Percentiles rank a stretch among this genome's conserved stretches.
Evolutionary conservation across 2,888 invertebrate genomes (phyloP).

Genomic region (Plebejus melissa): DNA sequence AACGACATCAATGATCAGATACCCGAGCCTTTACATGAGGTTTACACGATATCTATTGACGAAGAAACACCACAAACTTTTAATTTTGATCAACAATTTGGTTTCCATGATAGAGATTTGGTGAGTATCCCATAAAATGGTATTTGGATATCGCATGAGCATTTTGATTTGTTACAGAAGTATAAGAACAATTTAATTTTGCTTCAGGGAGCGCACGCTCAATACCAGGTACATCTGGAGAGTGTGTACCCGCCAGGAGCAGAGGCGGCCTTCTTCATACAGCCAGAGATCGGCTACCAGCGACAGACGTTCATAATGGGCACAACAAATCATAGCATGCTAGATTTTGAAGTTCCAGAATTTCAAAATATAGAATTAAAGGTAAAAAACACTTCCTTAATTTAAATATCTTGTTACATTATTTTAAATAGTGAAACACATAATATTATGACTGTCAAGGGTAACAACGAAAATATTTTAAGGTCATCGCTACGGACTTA

Average conservation of each 20-base stretch:
- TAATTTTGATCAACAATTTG: slow-evolving; percentile 65
- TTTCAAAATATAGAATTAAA: slow-evolving; percentile 66
- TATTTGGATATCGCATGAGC: too few species aligned
- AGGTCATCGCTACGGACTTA: slow-evolving; percentile 64
- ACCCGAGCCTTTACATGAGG: slow-evolving; percentile 69
- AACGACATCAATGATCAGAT: slow-evolving; percentile 82
- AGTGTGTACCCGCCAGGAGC: slow-evolving; percentile 55
- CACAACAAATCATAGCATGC: slow-evolving; percentile 69
- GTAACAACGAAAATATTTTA: slow-evolving; percentile 1
- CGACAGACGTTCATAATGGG: slow-evolving; percentile 77
- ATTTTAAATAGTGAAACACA: neutral
- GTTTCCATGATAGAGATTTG: slow-evolving; percentile 76
- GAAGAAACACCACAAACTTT: slow-evolving; percentile 77
- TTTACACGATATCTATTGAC: slow-evolving; percentile 58
- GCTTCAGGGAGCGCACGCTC: slow-evolving; percentile 78
- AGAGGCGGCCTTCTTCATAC: slow-evolving; percentile 77
- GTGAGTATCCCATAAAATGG: slow-evolving; percentile 47
- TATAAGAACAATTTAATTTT: neutral
- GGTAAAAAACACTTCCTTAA: slow-evolving; percentile 44
- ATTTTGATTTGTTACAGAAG: neutral
- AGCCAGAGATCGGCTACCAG: slow-evolving; percentile 81
- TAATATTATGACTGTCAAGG: neutral
- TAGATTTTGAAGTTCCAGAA: slow-evolving; percentile 78
- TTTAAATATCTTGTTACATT: neutral
- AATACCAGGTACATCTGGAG: slow-evolving; percentile 69